A percentile compares a stretch with the other conserved stretches of the same genome.
Evolutionary conservation across 1,140 invertebrate species (phyloP).

Genomic region (Vanessa atalanta): DNA sequence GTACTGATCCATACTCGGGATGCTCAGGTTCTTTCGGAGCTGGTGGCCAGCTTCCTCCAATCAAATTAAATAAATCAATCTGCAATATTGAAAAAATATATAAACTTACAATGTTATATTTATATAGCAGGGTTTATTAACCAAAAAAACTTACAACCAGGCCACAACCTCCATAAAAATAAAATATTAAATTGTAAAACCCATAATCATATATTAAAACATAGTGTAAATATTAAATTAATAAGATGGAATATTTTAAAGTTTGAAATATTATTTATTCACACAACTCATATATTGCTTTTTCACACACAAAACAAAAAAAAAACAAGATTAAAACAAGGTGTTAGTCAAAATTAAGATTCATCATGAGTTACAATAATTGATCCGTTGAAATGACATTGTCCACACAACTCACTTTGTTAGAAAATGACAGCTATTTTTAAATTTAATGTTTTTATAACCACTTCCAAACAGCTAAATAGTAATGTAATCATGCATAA

Average conservation of each 20-base stretch:
- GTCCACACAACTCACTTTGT: neutral
- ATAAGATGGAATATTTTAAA: too few species aligned
- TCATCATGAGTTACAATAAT: neutral
- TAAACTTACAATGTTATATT: neutral
- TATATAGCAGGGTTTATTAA: neutral
- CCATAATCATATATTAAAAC: neutral
- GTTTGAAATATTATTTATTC: too few species aligned
- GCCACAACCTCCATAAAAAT: neutral
- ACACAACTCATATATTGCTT: too few species aligned
- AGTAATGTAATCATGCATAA: constrained; percentile 19
- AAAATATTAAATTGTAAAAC: neutral
- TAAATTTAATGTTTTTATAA: constrained; percentile 2
- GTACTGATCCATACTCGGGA: constrained; percentile 67
- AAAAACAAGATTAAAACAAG: too few species aligned
- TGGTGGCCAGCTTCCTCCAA: constrained; percentile 75
- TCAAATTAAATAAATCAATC: constrained; percentile 70
- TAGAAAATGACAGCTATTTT: neutral
- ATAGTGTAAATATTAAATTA: too few species aligned
- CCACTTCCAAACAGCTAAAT: constrained; percentile 1
- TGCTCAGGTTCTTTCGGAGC: constrained; percentile 63
- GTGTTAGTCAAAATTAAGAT: neutral
- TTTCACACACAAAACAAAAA: too few species aligned
- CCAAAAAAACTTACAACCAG: neutral
- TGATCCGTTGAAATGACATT: too few species aligned
- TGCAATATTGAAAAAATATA: constrained; percentile 36